phyloP scores from a whole-genome alignment of 1,140 invertebrate genomes.

The Heliconius congener region DNA sequence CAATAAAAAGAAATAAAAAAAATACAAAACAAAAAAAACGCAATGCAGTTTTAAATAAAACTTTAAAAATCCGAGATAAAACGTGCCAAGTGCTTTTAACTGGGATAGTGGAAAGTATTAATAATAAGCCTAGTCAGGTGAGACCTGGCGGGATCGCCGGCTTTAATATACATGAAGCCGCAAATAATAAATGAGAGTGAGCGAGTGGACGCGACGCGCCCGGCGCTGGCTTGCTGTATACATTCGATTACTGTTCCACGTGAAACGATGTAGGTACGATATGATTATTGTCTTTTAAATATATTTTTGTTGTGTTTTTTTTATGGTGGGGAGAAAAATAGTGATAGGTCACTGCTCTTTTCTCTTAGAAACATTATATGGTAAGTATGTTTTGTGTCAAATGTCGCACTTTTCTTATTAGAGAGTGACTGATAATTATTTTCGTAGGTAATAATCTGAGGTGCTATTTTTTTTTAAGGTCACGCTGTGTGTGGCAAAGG shows the following conservation, averaged over 20 bases:
- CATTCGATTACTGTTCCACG: background rate
- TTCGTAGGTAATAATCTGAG: no score
- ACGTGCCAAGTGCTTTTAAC: slow-evolving; percentile 28
- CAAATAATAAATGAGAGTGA: slow-evolving; percentile 61
- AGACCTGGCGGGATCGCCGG: slow-evolving; percentile 42
- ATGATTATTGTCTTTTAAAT: background rate
- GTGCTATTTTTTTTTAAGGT: no score
- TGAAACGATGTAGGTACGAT: background rate
- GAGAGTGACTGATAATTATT: no score
- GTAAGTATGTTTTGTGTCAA: no score
- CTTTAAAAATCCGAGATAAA: slow-evolving; percentile 22
- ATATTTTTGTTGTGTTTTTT: background rate
- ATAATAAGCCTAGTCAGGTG: slow-evolving; percentile 48
- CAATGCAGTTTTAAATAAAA: slow-evolving; percentile 24
- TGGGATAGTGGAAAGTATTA: slow-evolving; percentile 47
- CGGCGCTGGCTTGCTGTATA: background rate
- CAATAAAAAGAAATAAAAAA: background rate
- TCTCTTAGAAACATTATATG: no score
- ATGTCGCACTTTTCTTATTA: no score
- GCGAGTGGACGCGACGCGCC: slow-evolving; percentile 34
- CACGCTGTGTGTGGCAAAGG: no score
- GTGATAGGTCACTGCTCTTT: no score
- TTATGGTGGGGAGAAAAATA: no score
- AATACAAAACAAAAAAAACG: slow-evolving; percentile 11
- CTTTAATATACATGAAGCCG: slow-evolving; percentile 64